Evolutionary conservation across 2,113 vertebrate species (phyloP).

Genomic region (Polypterus bichir): DNA sequence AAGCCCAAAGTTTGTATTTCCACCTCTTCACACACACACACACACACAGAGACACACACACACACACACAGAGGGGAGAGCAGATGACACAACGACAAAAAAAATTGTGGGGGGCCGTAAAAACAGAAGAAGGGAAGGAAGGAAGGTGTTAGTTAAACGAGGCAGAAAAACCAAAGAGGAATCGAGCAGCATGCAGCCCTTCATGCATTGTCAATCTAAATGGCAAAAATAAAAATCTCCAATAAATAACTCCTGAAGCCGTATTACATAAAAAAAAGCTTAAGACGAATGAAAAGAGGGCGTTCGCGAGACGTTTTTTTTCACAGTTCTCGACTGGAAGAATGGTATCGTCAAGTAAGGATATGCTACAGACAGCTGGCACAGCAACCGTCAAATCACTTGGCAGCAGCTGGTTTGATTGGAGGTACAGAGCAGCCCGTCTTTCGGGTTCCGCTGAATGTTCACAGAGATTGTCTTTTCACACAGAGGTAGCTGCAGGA

Average conservation of each 20-base stretch:
- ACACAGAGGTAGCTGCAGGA: constrained; percentile 96
- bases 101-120: constrained; percentile 2
- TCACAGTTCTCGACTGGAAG: constrained; percentile 39
- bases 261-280: constrained; percentile 22
- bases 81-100: neutral
- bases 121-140: constrained; percentile 6
- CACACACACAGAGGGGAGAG: no score
- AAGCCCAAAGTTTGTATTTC: constrained; percentile 16
- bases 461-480: constrained; percentile 97
- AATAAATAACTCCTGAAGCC: constrained; percentile 54
- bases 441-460: constrained; percentile 81
- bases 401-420: constrained; percentile 87
- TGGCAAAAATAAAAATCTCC: constrained; percentile 38
- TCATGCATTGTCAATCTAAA: constrained; percentile 54
- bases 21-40: constrained; percentile 11
- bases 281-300: constrained; percentile 35
- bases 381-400: constrained; percentile 64
- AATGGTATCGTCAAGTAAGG: constrained; percentile 31
- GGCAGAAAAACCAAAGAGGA: constrained; percentile 19
- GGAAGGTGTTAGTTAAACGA: constrained; percentile 24
- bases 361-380: constrained; percentile 23
- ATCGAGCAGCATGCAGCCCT: constrained; percentile 67
- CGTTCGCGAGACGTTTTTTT: constrained; percentile 29
- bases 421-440: constrained; percentile 76
- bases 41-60: no score